Evolutionary conservation across 2,113 vertebrate species (phyloP), one percentile per base, ranked within the genome.

Genomic region (Brachionichthys hirsutus): DNA sequence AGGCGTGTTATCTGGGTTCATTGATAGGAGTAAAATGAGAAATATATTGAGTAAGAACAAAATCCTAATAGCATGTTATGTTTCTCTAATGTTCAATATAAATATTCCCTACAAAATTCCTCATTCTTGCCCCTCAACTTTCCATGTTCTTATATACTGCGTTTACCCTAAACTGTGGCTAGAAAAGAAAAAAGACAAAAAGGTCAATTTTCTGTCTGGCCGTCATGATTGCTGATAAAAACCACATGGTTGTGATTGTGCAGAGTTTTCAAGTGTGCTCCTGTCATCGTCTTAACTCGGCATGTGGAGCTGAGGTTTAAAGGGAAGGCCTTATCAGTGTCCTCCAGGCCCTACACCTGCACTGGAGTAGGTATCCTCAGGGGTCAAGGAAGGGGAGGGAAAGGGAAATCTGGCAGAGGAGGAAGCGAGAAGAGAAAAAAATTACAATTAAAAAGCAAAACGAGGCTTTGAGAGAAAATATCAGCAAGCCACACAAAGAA

Each of bases 271-370:
- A 47, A 67, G 70, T 74, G n/a, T n/a, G 54, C 68, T 75, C 55
- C 60, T 67, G 65, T 77, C 72, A 57, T 38, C 36, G 62, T 71
- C 56, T 65, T 63, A 66, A 73, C 78, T 79, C 78, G 70, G 78
- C 61, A 63, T 56, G 47, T 80, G 73, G 70, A 85, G 82, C 72
- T 54, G 70, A 58, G 72, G 68, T 85, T 86, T 85, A 82, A 70
- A 78, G 75, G 64, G 67, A 82, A 71, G 42, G 69, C 69, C 86
- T 91, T 92, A 92, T 91, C 90, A 81, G 78, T 75, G 62, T 81
- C 78, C 72, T 79, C 84, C 89, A 91, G 90, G 83, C 83, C 77
- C 73, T 63, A 70, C 79, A 85, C 85, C 82, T 82, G 69, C 61
- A 66, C 76, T 69, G 65, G 54, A 69, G 80, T 78, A 14, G 9